These are phyloP conservation scores for Pangasianodon gigas DNA, from an alignment of 2,113 vertebrate species.

Conservation along the genomic window DNA sequence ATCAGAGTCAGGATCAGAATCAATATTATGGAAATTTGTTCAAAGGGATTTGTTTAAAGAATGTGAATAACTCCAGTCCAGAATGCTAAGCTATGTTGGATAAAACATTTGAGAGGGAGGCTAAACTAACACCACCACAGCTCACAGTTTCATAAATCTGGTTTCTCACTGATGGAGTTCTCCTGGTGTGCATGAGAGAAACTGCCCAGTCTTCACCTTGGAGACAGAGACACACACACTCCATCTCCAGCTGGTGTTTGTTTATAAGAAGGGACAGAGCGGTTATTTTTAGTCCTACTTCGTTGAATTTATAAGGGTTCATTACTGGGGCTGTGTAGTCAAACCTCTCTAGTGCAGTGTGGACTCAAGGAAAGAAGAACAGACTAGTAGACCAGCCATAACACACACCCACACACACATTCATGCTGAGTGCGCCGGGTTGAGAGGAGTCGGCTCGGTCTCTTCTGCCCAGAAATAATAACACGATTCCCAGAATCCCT, in stretches of 20 bases:
- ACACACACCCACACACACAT: conserved; percentile 5
- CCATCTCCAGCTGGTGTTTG: conserved; percentile 9
- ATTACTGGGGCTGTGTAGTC: neutral
- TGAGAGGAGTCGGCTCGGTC: conserved; percentile 51
- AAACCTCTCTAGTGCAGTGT: neutral
- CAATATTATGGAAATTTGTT: neutral
- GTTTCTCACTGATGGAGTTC: neutral
- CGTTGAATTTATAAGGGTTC: conserved; percentile 6
- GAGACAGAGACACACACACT: conserved; percentile 16
- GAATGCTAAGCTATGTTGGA: neutral
- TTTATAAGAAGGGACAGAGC: neutral
- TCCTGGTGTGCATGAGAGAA: conserved; percentile 8
- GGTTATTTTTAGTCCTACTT: conserved; percentile 28
- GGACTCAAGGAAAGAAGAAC: conserved; percentile 14
- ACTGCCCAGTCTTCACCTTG: neutral
- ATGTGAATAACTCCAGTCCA: conserved; percentile 10
- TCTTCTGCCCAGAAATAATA: conserved; percentile 68
- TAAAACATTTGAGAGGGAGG: neutral
- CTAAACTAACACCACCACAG: neutral
- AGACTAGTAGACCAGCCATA: conserved; percentile 56
- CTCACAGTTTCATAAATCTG: neutral
- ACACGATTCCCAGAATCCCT: conserved; percentile 60
- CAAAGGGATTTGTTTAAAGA: neutral
- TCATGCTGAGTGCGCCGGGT: conserved; percentile 20
- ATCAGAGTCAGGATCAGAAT: neutral